Evolutionary conservation across 2,113 vertebrate species (phyloP), one percentile per base, ranked within the genome.

Genomic region (Pelobates fuscus): DNA sequence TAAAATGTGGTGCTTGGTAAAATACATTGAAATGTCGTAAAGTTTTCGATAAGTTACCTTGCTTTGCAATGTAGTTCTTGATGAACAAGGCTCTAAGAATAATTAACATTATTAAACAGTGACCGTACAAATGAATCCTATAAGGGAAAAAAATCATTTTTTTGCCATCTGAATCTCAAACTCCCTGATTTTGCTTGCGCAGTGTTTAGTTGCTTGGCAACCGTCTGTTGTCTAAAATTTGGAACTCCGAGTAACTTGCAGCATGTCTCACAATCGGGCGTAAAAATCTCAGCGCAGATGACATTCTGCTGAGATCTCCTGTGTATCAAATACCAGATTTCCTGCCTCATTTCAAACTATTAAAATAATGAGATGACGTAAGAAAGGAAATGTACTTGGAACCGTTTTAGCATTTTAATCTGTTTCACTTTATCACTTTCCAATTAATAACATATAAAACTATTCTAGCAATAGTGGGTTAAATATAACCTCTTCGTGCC

Each of bases 301-400:
- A 57, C 71, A 73, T 65, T 73, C 61, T 59, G 24, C 61, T 41
- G 46, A 65, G 61, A 55, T 57, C 49, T 32, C 46, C 46, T 41
- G 52, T 43, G 70, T 32, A 63, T 27, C 70, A 72, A 72, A 72
- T 72, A 58, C 70, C 70, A n/a, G 59, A 63, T 72, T 72, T 72
- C 58, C 69, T 71, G 69, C 58, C 57, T 71, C 69, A 71, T 71
- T 71, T 57, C 69, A 54, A 54, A 29, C 70, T 25, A 63, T 72
- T 72, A 72, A 62, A 72, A 72, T 72, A 72, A 72, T 72, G 59
- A 72, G 70, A 63, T 72, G 70, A 72, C 70, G 70, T 72, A 24
- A 29, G 59, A 2, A 10, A 63, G 21, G 44, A 14, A 49, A 37
- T 37, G 32, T 63, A 12, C 59, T 63, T 15, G 24, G 70, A 29